Evolutionary conservation across 1,140 invertebrate species (phyloP), one percentile per base, ranked within the genome.

Genomic region (Drosophila jambulina): DNA sequence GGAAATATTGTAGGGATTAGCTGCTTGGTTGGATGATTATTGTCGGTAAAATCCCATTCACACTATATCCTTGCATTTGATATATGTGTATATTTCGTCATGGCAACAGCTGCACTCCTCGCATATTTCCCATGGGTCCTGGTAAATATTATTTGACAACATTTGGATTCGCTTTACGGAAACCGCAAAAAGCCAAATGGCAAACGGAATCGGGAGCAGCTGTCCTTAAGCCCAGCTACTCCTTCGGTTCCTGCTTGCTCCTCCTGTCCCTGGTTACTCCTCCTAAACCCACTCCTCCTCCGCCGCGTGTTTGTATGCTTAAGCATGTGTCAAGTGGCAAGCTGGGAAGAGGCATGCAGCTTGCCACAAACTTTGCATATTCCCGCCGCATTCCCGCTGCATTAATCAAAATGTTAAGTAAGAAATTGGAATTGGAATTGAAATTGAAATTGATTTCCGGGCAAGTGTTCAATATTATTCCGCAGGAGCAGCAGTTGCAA

Each of bases 371-470:
- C 49, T 82, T 74, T 78, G 80, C 82, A 81, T 61, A 61, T 76
- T 61, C 62, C 64, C 68, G 59, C 71, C 68, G 51, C 53, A 58
- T n/a, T 25, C 53, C 34, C 40, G 60, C 27, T 79, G 84, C 85
- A 88, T 90, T 88, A 90, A 90, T 90, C 85, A 88, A 88, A 90
- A 81, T 90, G 85, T 90, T 90, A 83, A 88, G 84, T 85, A 88
- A 90, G 84, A 84, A 90, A 70, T 68, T 68, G 67, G 67, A 70
- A 70, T 68, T 68, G 67, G 38, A 70, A 70, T 70, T 63, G 60
- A 54, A 62, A 81, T 65, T 85, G 58, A 63, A 85, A 86, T 86
- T 88, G 84, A 87, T 88, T 87, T 80, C 23, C 45, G 63, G 46
- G 70, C 80, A 74, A 83, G 77, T 88, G 80, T 82, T 86, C 84